These are phyloP conservation scores for Meloidogyne hapla DNA, from an alignment of 1,140 invertebrate genomes.

Conservation along the genomic window DNA sequence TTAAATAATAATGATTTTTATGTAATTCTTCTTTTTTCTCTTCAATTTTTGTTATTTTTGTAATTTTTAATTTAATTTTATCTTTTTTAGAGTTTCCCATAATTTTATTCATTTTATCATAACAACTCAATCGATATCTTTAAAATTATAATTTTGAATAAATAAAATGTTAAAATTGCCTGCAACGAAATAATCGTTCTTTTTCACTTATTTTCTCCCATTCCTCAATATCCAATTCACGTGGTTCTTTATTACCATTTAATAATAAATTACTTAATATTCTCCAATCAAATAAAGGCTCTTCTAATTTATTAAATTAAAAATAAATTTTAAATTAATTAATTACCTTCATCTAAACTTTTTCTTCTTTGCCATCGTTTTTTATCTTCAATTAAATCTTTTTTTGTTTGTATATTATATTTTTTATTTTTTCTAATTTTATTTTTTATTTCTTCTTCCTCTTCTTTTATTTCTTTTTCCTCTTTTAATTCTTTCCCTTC, in stretches of 20 bases:
- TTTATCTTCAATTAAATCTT: not conserved
- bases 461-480: not conserved
- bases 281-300: not conserved
- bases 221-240: not conserved
- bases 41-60: not conserved
- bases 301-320: no score
- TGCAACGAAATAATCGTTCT: not conserved
- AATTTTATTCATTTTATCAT: conserved; percentile 4
- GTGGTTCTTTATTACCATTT: not conserved
- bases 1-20: no score
- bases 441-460: not conserved
- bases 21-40: not conserved
- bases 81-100: not conserved
- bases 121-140: conserved; percentile 3
- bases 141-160: not conserved
- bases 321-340: not conserved
- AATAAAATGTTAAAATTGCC: not conserved
- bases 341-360: not conserved
- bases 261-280: conserved; percentile 7
- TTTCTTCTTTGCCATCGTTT: not conserved
- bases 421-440: conserved; percentile 1
- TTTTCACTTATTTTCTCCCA: not conserved
- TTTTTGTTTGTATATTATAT: conserved; percentile 4
- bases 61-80: not conserved
- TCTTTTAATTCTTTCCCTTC: not conserved